Percentiles rank a stretch among this genome's conserved stretches.
phyloP scores from a whole-genome alignment of 2,113 vertebrate genomes.

The Ophthalmolycus amberensis region DNA sequence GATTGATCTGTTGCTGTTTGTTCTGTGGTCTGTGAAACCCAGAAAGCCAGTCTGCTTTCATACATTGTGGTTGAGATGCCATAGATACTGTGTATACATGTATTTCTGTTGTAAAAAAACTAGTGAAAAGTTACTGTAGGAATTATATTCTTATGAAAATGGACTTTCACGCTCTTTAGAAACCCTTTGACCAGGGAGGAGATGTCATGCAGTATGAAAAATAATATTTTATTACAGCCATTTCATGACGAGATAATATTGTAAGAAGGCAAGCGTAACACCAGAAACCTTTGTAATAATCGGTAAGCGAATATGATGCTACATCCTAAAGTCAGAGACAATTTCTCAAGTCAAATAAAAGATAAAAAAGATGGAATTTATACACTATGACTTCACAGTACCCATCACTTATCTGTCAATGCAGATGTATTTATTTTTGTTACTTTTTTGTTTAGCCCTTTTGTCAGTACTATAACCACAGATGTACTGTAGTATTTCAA shows the following conservation, averaged over 20 bases:
- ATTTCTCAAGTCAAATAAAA: conserved; percentile 33
- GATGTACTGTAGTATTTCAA: conserved; percentile 75
- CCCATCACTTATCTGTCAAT: conserved; percentile 45
- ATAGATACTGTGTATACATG: conserved; percentile 34
- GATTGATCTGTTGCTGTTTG: conserved; percentile 41
- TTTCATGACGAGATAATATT: conserved; percentile 34
- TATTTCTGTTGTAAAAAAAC: conserved; percentile 31
- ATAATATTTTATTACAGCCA: conserved; percentile 41
- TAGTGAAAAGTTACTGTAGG: conserved; percentile 48
- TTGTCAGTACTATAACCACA: conserved; percentile 74
- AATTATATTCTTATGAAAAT: conserved; percentile 32
- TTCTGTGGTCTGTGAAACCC: conserved; percentile 56
- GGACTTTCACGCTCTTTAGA: conserved; percentile 16
- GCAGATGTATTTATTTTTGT: conserved; percentile 84
- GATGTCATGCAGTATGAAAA: conserved; percentile 38
- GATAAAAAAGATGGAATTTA: conserved; percentile 4
- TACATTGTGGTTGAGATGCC: conserved; percentile 51
- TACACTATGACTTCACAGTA: conserved; percentile 3
- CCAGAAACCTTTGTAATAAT: conserved; percentile 28
- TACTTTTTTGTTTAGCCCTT: conserved; percentile 66
- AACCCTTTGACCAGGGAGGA: conserved; percentile 12
- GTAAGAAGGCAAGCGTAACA: conserved; percentile 18
- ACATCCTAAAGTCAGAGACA: conserved; percentile 5
- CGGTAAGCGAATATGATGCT: neutral
- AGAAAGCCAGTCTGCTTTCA: conserved; percentile 22